Evolutionary conservation across 2,113 vertebrate genomes (phyloP).

Genomic region (Vidua macroura): DNA sequence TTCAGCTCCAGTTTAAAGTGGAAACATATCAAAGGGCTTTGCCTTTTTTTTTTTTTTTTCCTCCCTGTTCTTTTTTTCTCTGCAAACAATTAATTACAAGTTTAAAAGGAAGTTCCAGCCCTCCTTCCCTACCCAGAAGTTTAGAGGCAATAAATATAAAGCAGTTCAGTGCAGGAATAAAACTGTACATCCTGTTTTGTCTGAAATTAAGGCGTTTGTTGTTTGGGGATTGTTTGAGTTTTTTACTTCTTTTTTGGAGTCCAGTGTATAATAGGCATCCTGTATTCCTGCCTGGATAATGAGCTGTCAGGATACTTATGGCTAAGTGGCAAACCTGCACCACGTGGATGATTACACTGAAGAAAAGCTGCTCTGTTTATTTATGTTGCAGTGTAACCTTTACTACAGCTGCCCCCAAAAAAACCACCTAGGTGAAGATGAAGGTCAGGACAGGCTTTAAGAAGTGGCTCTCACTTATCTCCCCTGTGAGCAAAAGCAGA

Average conservation of each 20-base stretch:
- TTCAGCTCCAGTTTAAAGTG: background rate
- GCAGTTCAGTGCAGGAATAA: background rate
- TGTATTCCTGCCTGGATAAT: slow-evolving; percentile 1
- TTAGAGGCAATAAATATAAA: slow-evolving; percentile 40
- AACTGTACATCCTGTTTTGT: slow-evolving; percentile 62
- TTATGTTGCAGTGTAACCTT: background rate
- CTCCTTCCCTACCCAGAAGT: background rate
- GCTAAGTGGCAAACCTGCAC: slow-evolving; percentile 27
- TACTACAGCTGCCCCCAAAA: background rate
- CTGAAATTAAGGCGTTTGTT: background rate
- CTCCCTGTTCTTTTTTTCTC: background rate
- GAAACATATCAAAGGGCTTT: slow-evolving; percentile 34
- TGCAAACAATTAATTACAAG: slow-evolving; percentile 51
- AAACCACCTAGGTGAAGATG: background rate
- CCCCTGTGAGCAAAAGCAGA: background rate
- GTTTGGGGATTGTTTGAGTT: background rate
- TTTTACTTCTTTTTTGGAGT: background rate
- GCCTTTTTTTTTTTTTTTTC: background rate
- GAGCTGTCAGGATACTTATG: slow-evolving; percentile 22
- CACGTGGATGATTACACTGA: background rate
- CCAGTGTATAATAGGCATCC: background rate
- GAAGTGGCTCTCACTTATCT: background rate
- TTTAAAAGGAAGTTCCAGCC: slow-evolving; percentile 51
- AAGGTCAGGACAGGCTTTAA: background rate
- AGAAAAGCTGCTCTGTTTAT: background rate